Percentiles rank a stretch among this genome's conserved stretches.
These are phyloP conservation scores for Gerris buenoi DNA, from an alignment of 1,140 invertebrate species.

Conservation along the genomic window DNA sequence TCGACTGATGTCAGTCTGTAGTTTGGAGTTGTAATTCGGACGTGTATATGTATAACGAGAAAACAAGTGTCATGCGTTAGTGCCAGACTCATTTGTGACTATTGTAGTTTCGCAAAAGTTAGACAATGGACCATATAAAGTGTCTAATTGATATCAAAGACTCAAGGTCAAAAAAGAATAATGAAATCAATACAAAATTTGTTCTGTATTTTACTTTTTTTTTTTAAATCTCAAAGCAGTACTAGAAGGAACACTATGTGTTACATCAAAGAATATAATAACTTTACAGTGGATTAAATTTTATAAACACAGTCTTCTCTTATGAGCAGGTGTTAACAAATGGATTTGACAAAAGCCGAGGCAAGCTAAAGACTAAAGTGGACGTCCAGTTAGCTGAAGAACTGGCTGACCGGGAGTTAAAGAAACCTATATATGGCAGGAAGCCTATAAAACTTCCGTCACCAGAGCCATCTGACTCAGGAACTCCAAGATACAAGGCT, in stretches of 20 bases:
- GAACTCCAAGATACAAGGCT: not conserved
- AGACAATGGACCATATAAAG: too few relatives aligned
- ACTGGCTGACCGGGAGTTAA: not conserved
- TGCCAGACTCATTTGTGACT: too few relatives aligned
- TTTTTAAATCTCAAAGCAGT: not conserved
- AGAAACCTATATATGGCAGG: slow-evolving; percentile 1
- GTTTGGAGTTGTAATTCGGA: too few relatives aligned
- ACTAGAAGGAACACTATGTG: not conserved
- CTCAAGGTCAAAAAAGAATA: not conserved
- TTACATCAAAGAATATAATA: not conserved
- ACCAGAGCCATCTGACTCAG: not conserved
- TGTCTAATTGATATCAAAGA: too few relatives aligned
- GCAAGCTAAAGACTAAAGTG: not conserved
- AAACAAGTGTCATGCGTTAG: too few relatives aligned
- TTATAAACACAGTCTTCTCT: not conserved
- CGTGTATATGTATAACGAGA: too few relatives aligned
- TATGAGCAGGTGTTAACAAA: not conserved
- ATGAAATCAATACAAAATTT: not conserved
- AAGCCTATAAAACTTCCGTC: not conserved
- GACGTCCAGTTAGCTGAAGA: not conserved
- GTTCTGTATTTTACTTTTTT: not conserved
- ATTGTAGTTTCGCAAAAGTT: too few relatives aligned
- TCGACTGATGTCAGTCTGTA: too few relatives aligned
- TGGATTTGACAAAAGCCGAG: slow-evolving; percentile 1
- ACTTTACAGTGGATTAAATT: not conserved